phyloP scores from a whole-genome alignment of 2,888 invertebrate species.

The Oscheius sp. region DNA sequence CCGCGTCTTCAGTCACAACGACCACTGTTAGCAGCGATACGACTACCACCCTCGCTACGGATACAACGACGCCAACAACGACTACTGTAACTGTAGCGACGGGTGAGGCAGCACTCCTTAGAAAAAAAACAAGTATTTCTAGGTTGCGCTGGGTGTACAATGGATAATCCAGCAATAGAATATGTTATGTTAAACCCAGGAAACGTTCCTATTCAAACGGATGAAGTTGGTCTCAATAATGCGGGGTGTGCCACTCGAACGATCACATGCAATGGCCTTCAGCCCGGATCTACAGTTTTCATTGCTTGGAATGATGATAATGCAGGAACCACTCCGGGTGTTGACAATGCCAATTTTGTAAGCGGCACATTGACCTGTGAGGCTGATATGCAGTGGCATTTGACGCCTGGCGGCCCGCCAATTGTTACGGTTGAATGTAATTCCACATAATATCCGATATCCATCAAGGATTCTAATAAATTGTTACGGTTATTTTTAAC shows the following conservation, averaged over 20 bases:
- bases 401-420: background rate
- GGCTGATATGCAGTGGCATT: conserved; percentile 13
- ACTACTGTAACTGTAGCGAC: background rate
- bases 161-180: conserved; percentile 20
- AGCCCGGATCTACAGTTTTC: conserved; percentile 12
- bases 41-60: background rate
- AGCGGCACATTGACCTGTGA: background rate
- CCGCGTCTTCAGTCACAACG: conserved; percentile 8
- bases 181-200: background rate
- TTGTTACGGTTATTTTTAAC: conserved; percentile 2
- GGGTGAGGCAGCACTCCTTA: background rate
- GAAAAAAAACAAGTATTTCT: background rate
- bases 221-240: background rate
- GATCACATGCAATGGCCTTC: conserved; percentile 11
- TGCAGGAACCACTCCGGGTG: conserved; percentile 20
- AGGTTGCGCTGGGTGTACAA: conserved; percentile 24
- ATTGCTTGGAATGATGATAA: conserved; percentile 16
- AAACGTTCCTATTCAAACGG: background rate
- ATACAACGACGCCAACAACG: background rate
- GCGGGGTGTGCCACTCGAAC: conserved; percentile 26
- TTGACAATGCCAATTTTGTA: background rate
- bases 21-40: background rate
- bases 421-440: conserved; percentile 19
- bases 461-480: background rate
- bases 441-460: background rate